A percentile compares a stretch with the other conserved stretches of the same genome.
Conservation (phyloP, 1,140 invertebrate genomes). For the Rhagoletis zephyria region DNA sequence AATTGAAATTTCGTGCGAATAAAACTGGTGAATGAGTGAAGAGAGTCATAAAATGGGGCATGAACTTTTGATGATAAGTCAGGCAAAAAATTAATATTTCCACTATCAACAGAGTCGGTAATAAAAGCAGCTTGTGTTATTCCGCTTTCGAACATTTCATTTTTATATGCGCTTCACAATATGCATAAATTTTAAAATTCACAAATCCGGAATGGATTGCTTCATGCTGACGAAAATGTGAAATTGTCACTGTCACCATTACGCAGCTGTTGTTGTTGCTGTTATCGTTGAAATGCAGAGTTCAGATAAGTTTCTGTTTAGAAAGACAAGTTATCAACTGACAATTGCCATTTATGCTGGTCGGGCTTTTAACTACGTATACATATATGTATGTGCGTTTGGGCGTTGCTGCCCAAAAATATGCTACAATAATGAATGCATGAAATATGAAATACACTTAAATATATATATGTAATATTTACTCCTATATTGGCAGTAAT, state of each 20-base stretch:
- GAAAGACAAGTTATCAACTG: neutral
- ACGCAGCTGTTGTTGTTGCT: neutral
- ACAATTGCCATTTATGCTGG: neutral
- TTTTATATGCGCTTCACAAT: neutral
- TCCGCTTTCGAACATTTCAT: neutral
- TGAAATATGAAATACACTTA: neutral
- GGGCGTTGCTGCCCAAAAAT: neutral
- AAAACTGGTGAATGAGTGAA: neutral
- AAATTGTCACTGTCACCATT: neutral
- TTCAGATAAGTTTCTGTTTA: neutral
- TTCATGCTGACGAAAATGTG: neutral
- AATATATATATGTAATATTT: no score
- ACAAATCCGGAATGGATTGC: slow-evolving; percentile 4
- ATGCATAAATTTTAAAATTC: neutral
- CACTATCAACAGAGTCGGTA: neutral
- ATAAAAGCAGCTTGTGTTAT: neutral
- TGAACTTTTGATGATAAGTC: no score
- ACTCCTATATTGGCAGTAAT: no score
- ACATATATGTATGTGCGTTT: neutral
- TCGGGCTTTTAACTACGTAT: neutral
- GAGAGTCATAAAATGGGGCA: no score
- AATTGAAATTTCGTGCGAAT: slow-evolving; percentile 36
- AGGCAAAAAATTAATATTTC: neutral
- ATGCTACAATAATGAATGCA: neutral
- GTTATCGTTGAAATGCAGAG: slow-evolving; percentile 22